Base-by-base conservation (phyloP, 92 coral and sea anemone species). In the Meandrina meandrites region DNA sequence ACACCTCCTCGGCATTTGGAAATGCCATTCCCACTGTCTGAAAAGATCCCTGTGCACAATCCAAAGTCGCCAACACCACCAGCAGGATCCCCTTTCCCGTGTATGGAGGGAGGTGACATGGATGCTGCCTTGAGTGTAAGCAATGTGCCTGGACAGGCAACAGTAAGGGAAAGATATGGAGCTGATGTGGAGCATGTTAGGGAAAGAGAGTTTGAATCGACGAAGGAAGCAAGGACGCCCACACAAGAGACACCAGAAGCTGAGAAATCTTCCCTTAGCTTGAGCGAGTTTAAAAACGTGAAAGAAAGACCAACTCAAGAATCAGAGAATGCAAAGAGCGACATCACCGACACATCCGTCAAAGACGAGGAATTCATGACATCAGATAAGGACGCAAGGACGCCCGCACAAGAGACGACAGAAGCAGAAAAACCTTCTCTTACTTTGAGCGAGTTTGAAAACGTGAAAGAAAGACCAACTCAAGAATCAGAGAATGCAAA, bases 21-120 rank as follows among this genome's bases (percentile, higher is more conserved):
- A 30, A 47, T 84, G 31, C 68, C 42, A 24, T 37, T 48, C 36
- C 24, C 79, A n/a, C 21, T 8, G 9, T 58, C 87, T 56, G 80
- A 42, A 21, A 84, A 74, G 72, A 74, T 8, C 22, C 87, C 86
- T 71, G 86, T 73, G 24, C 86, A 83, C 17, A 78, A 83, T 56
- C 86, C 87, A 84, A 35, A 34, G 87, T 50, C 87, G 31, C 87
- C 71, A 27, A 66, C 72, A 74, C 36, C 70, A 8, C 28, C 27
- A 22, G 21, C 48, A 19, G 78, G 27, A 24, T 73, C 0, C 37
- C 31, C 76, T 2, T 47, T 3, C 0, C 50, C 0, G 5, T 4
- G 50, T 40, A 36, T 73, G 50, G 78, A 35, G 28, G 48, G 78
- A 37, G 35, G 78, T 36, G 78, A 11, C 28, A 40, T 19, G 48